Conservation (phyloP, 2,888 invertebrate genomes). For the Bellardia pandia region DNA sequence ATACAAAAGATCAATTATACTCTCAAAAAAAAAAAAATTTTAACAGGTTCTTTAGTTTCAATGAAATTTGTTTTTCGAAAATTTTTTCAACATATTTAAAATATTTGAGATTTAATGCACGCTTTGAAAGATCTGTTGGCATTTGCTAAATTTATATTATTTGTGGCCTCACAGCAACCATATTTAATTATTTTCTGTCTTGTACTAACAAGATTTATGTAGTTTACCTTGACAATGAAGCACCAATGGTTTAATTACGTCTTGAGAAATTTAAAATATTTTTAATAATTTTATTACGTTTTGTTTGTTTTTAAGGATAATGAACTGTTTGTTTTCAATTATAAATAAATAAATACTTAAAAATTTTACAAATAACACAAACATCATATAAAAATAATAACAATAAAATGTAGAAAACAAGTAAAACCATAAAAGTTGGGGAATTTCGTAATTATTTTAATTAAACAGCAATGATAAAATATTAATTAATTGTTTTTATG, state of each 20-base stretch:
- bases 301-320: not conserved
- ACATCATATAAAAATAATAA: not conserved
- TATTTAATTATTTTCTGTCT: slow-evolving; percentile 20
- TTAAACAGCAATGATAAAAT: not conserved
- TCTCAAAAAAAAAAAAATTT: too few species aligned
- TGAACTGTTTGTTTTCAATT: slow-evolving; percentile 30
- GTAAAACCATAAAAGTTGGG: slow-evolving; percentile 2
- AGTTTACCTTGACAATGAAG: slow-evolving; percentile 19
- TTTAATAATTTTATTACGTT: not conserved
- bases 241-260: slow-evolving; percentile 11
- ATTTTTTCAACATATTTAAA: too few species aligned
- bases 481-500: not conserved
- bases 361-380: not conserved
- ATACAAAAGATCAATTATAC: not conserved
- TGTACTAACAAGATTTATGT: not conserved
- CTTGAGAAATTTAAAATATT: slow-evolving; percentile 3
- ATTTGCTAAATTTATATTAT: too few species aligned
- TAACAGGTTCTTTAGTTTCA: too few species aligned
- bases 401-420: slow-evolving; percentile 8
- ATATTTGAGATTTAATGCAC: too few species aligned
- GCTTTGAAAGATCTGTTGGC: too few species aligned
- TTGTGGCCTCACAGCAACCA: not conserved
- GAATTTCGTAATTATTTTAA: slow-evolving; percentile 5
- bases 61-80: too few species aligned
- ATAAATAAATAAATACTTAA: slow-evolving; percentile 19